Base-by-base conservation (phyloP, 2,888 invertebrate genomes). In the Cyaniris semiargus region DNA sequence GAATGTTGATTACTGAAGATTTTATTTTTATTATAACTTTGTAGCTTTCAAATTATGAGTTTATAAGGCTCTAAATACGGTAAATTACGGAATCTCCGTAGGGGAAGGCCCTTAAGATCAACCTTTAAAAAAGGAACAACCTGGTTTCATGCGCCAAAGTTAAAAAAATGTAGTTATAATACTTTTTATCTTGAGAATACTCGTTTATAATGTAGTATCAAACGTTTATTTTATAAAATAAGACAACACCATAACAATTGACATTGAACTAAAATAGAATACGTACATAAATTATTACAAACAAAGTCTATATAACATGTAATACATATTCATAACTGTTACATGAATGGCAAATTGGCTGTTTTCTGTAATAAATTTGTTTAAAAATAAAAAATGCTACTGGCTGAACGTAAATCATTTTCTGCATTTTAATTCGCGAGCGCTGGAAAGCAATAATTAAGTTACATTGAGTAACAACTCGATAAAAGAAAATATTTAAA, bases 361-460 rank as follows among this genome's bases (percentile, higher is more conserved):
- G 23, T 72, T 72, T 44, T 44, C 44, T 72, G 44, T 13, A 72
- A 31, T 66, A 66, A 66, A 66, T 66, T 60, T 60, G 23, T 23
- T 66, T 66, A 66, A 66, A 66, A 66, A 66, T 66, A 60, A 60
- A 23, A 18, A 66, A 27, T 27, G 60, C 27, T 66, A 66, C 66
- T 27, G 5, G 53, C 1, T n/a, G 27, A 7, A 23, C 23, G 27
- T 74, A 74, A 48, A 53, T 74, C 48, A 74, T 53, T 74, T 48
- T 48, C 27, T 48, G 74, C 74, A 53, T 74, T 72, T 71, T 72
- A 72, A 44, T 74, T 74, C 53, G 27, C 44, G 7, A 38, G 72
- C 38, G 71, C 21, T 38, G 44, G 21, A 21, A 21, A 13, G 72
- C 72, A 21, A 21, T 72, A 38, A 44, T 72, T 72, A 38, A 21